These are phyloP conservation scores for Tinea pellionella DNA, from an alignment of 2,888 invertebrate species.

Conservation along the genomic window DNA sequence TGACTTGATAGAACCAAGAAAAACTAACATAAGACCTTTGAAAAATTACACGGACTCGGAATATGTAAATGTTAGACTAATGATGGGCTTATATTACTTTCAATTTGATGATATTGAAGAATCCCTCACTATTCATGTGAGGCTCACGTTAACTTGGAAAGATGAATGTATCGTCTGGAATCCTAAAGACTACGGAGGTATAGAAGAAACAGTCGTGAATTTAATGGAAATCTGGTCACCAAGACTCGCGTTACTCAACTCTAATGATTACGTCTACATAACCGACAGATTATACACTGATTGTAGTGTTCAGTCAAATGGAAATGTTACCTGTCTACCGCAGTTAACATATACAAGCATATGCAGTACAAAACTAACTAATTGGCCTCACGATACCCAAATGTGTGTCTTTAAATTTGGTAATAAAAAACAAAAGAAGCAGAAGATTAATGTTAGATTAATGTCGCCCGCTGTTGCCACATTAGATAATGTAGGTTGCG, in stretches of 20 bases:
- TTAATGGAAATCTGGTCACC: neutral
- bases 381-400: constrained; percentile 1
- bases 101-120: neutral
- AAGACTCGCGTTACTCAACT: neutral
- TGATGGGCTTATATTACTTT: neutral
- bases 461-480: neutral
- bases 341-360: neutral
- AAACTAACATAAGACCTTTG: neutral
- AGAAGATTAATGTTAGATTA: neutral
- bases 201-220: neutral
- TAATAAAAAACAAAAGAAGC: neutral
- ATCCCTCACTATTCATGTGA: neutral
- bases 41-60: neutral
- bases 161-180: neutral
- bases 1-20: neutral
- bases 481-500: neutral
- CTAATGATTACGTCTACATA: neutral
- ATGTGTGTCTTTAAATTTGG: neutral
- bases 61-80: neutral
- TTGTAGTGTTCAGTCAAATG: neutral
- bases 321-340: neutral
- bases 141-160: neutral
- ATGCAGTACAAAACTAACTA: neutral
- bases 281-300: neutral
- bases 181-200: neutral